Base-by-base conservation (phyloP, 2,113 vertebrate species). In the Ptychochromis oligacanthus region DNA sequence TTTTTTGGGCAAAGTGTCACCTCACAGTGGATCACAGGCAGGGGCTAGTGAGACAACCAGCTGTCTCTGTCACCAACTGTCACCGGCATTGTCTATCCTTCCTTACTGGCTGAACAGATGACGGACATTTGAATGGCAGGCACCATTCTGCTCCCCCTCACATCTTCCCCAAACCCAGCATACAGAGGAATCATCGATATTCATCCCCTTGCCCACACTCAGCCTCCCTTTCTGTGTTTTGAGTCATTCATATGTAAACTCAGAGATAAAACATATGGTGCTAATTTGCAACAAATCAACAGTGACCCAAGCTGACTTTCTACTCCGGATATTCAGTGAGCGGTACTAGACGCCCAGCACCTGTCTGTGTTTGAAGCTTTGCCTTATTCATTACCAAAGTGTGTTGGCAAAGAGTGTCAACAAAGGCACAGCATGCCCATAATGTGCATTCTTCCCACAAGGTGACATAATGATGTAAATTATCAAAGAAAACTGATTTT, bases 211-310 rank as follows among this genome's bases (percentile, higher is more conserved):
- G 64, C 72, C 88, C 91, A 74, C 77, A 80, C 84, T 84, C 81
- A 76, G 52, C 85, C 90, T 79, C 82, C 79, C 79, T 81, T 34
- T 89, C 84, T 87, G 79, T 88, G 86, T 93, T 90, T 88, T 67
- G 28, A 93, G 79, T 90, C 91, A 93, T 95, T 94, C 93, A 93
- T 94, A 94, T 94, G 91, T 93, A 93, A 95, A 95, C 88, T 79
- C 84, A 49, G 80, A 84, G 91, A 91, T 92, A 93, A 94, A 94
- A 90, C 91, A 92, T 92, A 93, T 93, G 91, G 88, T 82, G 91
- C 92, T 94, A 94, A 95, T 94, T 94, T 93, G 86, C 91, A 91
- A 93, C 92, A 93, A 94, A 94, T 94, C 93, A 95, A 92, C 93
- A 83, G 83, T 93, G 93, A 93, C 91, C 92, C 87, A 18, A 77